phyloP scores from a whole-genome alignment of 2,797 vertebrate genomes.

The Sardinella longiceps region DNA sequence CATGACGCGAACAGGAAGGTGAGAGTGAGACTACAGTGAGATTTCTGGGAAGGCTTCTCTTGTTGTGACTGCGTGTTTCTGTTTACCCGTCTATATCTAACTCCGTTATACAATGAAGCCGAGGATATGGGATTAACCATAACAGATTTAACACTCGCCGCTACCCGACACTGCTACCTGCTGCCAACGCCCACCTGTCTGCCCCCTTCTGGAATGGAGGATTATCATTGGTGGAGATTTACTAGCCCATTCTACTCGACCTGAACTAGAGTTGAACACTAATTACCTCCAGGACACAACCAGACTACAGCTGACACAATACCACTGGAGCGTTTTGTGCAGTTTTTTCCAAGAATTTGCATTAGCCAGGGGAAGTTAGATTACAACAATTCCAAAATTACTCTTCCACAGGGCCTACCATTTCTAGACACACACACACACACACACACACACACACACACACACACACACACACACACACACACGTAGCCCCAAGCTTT shows the following conservation, averaged over 20 bases:
- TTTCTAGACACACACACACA: not conserved
- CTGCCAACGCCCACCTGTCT: not conserved
- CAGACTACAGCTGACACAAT: not conserved
- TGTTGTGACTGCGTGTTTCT: not conserved
- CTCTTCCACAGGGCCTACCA: no score
- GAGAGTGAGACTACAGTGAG: not conserved
- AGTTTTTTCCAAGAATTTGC: not conserved
- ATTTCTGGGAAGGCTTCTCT: not conserved
- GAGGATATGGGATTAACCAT: constrained; percentile 52
- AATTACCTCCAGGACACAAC: not conserved
- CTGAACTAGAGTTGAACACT: not conserved
- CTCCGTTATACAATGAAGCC: constrained; percentile 40
- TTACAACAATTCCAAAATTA: no score
- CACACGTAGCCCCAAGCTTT: no score
- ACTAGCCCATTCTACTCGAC: no score
- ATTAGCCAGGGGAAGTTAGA: no score
- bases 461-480: no score
- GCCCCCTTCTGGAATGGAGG: not conserved
- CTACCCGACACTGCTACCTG: not conserved
- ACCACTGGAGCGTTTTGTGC: not conserved
- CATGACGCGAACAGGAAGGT: not conserved
- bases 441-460: not conserved
- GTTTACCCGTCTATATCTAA: constrained; percentile 41
- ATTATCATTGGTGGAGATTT: not conserved
- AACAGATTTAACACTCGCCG: constrained; percentile 14